Base-by-base conservation (phyloP, 2,113 vertebrate species). In the Ciconia stormi region DNA sequence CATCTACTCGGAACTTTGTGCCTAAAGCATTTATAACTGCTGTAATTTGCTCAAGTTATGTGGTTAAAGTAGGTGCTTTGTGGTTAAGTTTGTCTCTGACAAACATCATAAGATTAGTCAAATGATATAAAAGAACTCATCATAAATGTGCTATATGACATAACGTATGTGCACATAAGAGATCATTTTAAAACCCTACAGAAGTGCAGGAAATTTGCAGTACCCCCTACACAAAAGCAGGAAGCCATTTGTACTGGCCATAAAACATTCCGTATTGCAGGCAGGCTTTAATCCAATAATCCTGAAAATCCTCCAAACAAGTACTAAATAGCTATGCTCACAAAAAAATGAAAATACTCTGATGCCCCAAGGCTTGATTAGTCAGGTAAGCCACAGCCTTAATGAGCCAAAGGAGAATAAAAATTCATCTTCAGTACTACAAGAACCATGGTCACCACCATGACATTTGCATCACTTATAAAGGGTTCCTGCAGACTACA, bases 141-240 rank as follows among this genome's bases (percentile, higher is more conserved):
- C 29, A 44, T n/a, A 38, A 61, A 56, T 9, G 19, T 1, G 4
- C 30, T 70, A 18, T 18, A 53, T 44, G 55, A 71, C 16, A 23
- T 32, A 47, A 71, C 0, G 1, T 63, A 69, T 26, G 12, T 22
- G 9, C 20, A 29, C 5, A 1, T 36, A 50, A 36, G 13, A 40
- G 15, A 55, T 61, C 2, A 0, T 47, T 91, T 70, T 47, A 69
- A 52, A 87, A 56, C 4, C 7, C 6, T 34, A 32, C 3, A 47
- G 40, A 93, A 55, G 17, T 16, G 26, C 47, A 77, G n/a, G 29
- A 30, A 67, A 72, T 63, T 36, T 72, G 29, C 11, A 77, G 32
- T 91, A 38, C 12, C 53, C 17, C 12, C 50, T 46, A 47, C 18
- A 63, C 17, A 71, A 76, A 69, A 82, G 38, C 29, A 83, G 29